Base-by-base conservation (phyloP, 2,888 invertebrate genomes). In the Drosophila monieri region DNA sequence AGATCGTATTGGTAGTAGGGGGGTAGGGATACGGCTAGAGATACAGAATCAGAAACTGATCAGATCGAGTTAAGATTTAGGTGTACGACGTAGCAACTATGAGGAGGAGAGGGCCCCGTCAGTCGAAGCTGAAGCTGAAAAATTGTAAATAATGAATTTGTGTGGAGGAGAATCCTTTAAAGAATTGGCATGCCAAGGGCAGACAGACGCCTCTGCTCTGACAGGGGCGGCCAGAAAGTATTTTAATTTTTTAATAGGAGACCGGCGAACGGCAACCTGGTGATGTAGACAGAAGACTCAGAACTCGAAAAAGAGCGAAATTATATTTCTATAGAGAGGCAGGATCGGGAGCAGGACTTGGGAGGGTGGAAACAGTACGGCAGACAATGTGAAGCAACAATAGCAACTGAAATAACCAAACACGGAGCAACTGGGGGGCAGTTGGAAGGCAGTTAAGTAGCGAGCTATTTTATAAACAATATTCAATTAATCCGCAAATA, bases 271-370 rank as follows among this genome's bases (percentile, higher is more conserved):
- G 37, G 25, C 35, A 21, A 30, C 35, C 47, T 56, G 52, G 25
- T 65, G 59, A 52, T 52, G 52, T 35, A 56, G 49, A 64, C 64
- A 48, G 53, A 69, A 69, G 69, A 69, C 68, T 69, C 68, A 18
- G 60, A 66, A 65, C 37, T 43, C 39, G 52, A 43, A 44, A 76
- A 64, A 66, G 61, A 77, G 67, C 71, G 57, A 78, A 78, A 83
- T 78, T 81, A 85, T 81, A 83, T 83, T 81, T 85, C 78, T 84
- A 85, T 84, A 71, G 71, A 80, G 54, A 66, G 64, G 58, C 65
- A 56, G 39, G 21, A 23, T 23, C 21, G 8, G 14, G 43, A 21
- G 23, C 15, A 6, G 72, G 76, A 68, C 66, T 47, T 37, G 25
- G 58, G 47, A 54, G 52, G 52, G 21, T 46, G 35, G 39, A 51